phyloP scores from a whole-genome alignment of 1,140 invertebrate species.

The Diabrotica undecimpunctata region DNA sequence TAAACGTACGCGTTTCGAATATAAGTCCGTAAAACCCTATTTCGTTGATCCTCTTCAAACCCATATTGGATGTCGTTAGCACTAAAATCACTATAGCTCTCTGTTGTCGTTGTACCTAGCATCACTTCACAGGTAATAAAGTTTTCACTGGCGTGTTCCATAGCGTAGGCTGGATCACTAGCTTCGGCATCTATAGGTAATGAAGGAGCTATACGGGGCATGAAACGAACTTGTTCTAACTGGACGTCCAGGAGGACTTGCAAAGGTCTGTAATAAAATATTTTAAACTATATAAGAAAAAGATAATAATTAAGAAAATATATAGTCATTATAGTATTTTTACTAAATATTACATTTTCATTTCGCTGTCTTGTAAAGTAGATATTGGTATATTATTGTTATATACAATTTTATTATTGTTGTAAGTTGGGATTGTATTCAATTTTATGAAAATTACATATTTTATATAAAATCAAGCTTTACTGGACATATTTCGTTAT shows the following conservation, averaged over 20 bases:
- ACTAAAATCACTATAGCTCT: conserved; percentile 73
- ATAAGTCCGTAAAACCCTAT: conserved; percentile 73
- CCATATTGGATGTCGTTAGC: conserved; percentile 72
- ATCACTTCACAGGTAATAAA: conserved; percentile 69
- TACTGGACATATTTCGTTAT: no score
- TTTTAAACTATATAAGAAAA: conserved; percentile 34
- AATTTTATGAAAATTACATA: no score
- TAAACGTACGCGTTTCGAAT: conserved; percentile 82
- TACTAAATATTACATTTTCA: no score
- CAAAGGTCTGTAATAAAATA: conserved; percentile 57
- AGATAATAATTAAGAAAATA: conserved; percentile 11
- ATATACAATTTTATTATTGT: no score
- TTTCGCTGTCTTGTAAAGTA: no score
- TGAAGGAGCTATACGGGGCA: conserved; percentile 60
- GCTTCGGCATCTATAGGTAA: conserved; percentile 59
- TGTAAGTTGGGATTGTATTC: no score
- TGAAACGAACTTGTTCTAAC: conserved; percentile 60
- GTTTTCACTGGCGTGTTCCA: conserved; percentile 64
- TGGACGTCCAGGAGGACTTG: conserved; percentile 60
- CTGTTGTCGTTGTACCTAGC: conserved; percentile 67
- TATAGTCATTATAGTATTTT: no score
- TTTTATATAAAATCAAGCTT: no score
- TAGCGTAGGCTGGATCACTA: conserved; percentile 58
- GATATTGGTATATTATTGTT: no score
- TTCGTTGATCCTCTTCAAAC: conserved; percentile 72